Evolutionary conservation across 2,113 vertebrate genomes (phyloP).

Genomic region (Halcyon malimbica): DNA sequence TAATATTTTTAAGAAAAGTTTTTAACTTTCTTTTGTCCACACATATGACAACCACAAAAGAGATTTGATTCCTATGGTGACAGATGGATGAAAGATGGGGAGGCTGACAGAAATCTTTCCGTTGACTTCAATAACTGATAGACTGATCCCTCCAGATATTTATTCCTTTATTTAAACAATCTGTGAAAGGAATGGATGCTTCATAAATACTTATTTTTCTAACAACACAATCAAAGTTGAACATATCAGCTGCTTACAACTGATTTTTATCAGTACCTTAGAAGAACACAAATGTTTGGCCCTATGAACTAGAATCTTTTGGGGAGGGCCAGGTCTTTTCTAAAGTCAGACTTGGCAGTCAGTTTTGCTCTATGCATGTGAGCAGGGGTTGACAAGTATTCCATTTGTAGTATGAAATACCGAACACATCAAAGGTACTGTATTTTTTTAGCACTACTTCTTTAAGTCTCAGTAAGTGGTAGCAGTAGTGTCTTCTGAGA

Average conservation of each 20-base stretch:
- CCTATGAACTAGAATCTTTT: neutral
- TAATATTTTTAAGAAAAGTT: neutral
- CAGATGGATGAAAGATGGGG: neutral
- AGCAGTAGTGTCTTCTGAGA: neutral
- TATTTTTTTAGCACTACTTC: neutral
- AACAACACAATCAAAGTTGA: neutral
- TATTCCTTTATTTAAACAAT: neutral
- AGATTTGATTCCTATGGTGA: neutral
- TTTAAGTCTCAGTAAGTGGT: neutral
- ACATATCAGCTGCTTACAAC: neutral
- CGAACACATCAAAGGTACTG: neutral
- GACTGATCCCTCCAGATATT: neutral
- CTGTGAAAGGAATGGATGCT: neutral
- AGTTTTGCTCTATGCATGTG: neutral
- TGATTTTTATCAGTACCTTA: slow-evolving; percentile 1
- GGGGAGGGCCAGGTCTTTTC: neutral
- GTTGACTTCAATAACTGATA: neutral
- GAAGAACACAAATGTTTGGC: neutral
- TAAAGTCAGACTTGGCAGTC: neutral
- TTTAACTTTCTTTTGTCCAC: neutral
- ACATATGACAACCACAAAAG: neutral
- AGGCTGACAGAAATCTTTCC: neutral
- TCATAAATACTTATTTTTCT: neutral
- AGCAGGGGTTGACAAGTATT: neutral
- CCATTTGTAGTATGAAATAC: neutral